Conservation (phyloP, 2,888 invertebrate species). For the Thereva unica region DNA sequence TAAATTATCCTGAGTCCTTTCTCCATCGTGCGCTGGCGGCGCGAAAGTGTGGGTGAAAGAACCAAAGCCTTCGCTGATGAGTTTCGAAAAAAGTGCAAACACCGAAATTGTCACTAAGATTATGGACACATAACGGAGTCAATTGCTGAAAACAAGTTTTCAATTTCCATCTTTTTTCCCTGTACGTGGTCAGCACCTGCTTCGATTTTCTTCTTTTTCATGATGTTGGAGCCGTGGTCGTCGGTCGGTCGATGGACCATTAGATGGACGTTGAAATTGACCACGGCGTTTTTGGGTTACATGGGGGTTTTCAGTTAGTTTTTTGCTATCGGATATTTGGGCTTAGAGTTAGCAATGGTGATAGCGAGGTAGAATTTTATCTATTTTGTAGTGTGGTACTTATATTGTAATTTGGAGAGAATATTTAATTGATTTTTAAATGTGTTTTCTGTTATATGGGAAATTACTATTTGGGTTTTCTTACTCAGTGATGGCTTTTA, state of each 20-base stretch:
- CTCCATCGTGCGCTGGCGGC: too few relatives aligned
- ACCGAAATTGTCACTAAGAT: slow-evolving; percentile 42
- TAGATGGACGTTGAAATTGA: slow-evolving; percentile 14
- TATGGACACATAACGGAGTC: slow-evolving; percentile 35
- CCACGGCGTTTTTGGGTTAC: background rate
- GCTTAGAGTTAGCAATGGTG: too few relatives aligned
- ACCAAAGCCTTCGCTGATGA: slow-evolving; percentile 1
- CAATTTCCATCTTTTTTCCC: slow-evolving; percentile 10
- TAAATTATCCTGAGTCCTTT: slow-evolving; percentile 2
- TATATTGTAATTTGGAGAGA: too few relatives aligned
- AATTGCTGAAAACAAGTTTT: slow-evolving; percentile 1
- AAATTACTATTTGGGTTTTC: too few relatives aligned
- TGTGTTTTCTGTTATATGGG: too few relatives aligned
- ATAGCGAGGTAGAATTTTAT: too few relatives aligned
- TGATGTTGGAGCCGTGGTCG: background rate
- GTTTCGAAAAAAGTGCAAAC: slow-evolving; percentile 36
- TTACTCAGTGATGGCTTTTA: too few relatives aligned
- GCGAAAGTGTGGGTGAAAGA: background rate
- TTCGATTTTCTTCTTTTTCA: slow-evolving; percentile 12
- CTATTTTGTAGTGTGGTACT: too few relatives aligned
- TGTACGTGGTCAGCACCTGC: slow-evolving; percentile 7
- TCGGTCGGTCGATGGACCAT: background rate
- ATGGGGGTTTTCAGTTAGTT: background rate
- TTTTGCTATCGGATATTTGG: too few relatives aligned
- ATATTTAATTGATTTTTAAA: too few relatives aligned